Conservation (phyloP, 2,113 vertebrate species). For the Speoplatyrhinus poulsoni region DNA sequence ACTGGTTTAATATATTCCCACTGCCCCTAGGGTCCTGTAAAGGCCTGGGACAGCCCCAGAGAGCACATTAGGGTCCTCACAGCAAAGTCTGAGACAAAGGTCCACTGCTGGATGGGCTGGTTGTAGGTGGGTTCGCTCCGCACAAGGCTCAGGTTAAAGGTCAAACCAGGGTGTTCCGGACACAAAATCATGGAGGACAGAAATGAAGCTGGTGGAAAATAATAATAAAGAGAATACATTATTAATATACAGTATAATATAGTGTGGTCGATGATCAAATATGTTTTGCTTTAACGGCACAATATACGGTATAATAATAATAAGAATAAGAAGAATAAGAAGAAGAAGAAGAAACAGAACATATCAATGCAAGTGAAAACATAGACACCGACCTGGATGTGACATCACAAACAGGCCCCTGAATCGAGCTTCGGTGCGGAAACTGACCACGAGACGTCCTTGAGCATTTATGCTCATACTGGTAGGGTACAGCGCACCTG, state of each 20-base stretch:
- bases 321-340: too few species aligned
- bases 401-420: slow-evolving; percentile 87
- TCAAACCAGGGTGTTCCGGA: slow-evolving; percentile 84
- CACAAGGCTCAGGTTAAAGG: slow-evolving; percentile 87
- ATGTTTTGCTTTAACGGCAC: too few species aligned
- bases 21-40: too few species aligned
- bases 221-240: too few species aligned
- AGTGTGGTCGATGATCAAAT: too few species aligned
- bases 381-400: slow-evolving; percentile 70
- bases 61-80: slow-evolving; percentile 70
- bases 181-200: slow-evolving; percentile 86
- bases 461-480: slow-evolving; percentile 91
- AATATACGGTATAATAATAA: too few species aligned
- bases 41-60: not conserved
- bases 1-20: too few species aligned
- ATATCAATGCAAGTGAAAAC: not conserved
- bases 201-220: slow-evolving; percentile 75
- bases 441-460: slow-evolving; percentile 91
- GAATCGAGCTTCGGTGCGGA: slow-evolving; percentile 91
- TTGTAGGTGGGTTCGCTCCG: slow-evolving; percentile 86
- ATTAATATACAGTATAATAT: too few species aligned
- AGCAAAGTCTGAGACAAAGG: slow-evolving; percentile 90
- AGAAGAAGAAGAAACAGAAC: too few species aligned
- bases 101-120: slow-evolving; percentile 93
- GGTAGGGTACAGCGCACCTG: slow-evolving; percentile 91